Evolutionary conservation across 2,888 invertebrate species (phyloP), one percentile per base, ranked within the genome.

Genomic region (Epirrita christyi): DNA sequence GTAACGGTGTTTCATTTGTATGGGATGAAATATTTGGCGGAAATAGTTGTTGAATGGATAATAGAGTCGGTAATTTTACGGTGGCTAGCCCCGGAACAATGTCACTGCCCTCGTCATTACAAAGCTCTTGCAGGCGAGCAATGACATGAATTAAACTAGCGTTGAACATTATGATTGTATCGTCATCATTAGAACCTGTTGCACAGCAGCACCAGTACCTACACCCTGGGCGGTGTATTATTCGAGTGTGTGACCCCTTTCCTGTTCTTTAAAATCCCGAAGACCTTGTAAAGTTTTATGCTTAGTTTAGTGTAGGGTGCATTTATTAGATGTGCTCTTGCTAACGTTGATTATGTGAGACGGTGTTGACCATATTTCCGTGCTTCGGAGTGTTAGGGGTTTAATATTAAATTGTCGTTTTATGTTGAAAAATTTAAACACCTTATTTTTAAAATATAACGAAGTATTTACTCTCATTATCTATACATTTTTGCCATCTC

Each of bases 51-150:
- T 71, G 76, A 79, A 76, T 72, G 81, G 80, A 85, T 80, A 85
- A 81, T 85, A 76, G 75, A 70, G 66, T 66, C 66, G 66, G 55
- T 76, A 83, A 88, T 90, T 88, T 89, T 82, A 88, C 86, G 87
- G 83, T 89, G 67, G 75, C 76, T 83, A 75, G 70, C 72, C 77
- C 73, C 79, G 82, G 85, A 84, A 86, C 86, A 79, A 71, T 81
- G 90, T 88, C 78, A 83, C 72, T 81, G 85, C 78, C 81, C 85
- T 79, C 80, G 59, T 47, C 32, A 32, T 7, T 61, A 59, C 59
- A 61, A 49, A 49, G 37, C 55, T 55, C 13, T 46, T 36, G 32
- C 48, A 40, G 40, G 15, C 36, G 46, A 49, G 55, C 60, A 51
- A 58, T 53, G 50, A 55, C 46, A 41, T 60, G 46, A 55, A 53